A percentile compares a stretch with the other conserved stretches of the same genome.
Evolutionary conservation across 2,113 vertebrate genomes (phyloP).

Genomic region (Conger conger): DNA sequence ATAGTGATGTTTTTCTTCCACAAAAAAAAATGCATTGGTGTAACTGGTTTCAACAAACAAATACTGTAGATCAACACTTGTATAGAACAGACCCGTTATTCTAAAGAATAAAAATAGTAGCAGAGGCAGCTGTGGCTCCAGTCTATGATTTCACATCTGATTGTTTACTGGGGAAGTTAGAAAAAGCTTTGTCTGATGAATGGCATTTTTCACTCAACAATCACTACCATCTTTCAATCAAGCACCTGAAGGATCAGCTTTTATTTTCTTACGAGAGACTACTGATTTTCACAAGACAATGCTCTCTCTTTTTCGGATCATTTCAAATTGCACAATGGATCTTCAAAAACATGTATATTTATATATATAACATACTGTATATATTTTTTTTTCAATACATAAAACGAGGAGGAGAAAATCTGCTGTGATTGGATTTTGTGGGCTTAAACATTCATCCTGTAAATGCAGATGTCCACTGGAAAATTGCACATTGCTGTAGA

Average conservation of each 20-base stretch:
- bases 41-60: slow-evolving; percentile 45
- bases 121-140: slow-evolving; percentile 38
- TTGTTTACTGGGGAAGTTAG: slow-evolving; percentile 40
- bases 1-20: slow-evolving; percentile 46
- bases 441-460: slow-evolving; percentile 53
- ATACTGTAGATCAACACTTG: slow-evolving; percentile 25
- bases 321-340: background rate
- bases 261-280: slow-evolving; percentile 27
- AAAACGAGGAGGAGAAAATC: slow-evolving; percentile 47
- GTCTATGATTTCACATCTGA: slow-evolving; percentile 41
- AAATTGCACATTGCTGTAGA: slow-evolving; percentile 41
- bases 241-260: slow-evolving; percentile 36
- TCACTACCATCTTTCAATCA: slow-evolving; percentile 34
- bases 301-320: slow-evolving; percentile 37
- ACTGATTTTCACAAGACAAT: slow-evolving; percentile 20
- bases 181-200: slow-evolving; percentile 29
- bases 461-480: slow-evolving; percentile 38
- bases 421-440: slow-evolving; percentile 44
- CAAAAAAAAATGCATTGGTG: slow-evolving; percentile 42
- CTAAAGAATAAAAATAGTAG: slow-evolving; percentile 34
- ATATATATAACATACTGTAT: too few relatives aligned
- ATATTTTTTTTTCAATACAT: slow-evolving; percentile 33
- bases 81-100: slow-evolving; percentile 40
- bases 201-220: slow-evolving; percentile 26
- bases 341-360: too few relatives aligned